Conservation (phyloP, 2,888 invertebrate genomes). For the Drosophila mimetica region DNA sequence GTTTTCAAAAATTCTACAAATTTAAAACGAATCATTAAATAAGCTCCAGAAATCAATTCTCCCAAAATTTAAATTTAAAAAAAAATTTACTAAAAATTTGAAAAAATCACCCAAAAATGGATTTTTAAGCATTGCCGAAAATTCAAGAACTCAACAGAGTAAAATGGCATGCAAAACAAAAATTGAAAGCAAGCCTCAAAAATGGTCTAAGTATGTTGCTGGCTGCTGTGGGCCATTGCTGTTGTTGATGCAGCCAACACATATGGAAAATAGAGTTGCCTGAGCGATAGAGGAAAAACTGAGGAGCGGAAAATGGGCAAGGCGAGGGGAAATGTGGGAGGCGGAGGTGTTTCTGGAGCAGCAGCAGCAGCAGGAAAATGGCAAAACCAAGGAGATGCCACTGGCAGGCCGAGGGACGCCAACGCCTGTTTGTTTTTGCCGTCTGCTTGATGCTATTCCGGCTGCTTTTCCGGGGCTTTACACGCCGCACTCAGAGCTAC, state of each 20-base stretch:
- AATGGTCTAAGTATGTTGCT: constrained; percentile 29
- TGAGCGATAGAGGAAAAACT: constrained; percentile 13
- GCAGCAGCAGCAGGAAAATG: constrained; percentile 16
- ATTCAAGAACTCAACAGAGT: constrained; percentile 4
- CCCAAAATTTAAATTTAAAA: no score
- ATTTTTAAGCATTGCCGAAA: not conserved
- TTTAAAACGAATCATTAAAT: no score
- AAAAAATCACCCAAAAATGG: not conserved
- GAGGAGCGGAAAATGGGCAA: constrained; percentile 12
- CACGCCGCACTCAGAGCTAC: constrained; percentile 34
- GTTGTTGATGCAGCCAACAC: constrained; percentile 30
- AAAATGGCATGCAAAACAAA: constrained; percentile 45
- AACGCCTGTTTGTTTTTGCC: constrained; percentile 61
- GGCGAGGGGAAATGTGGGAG: not conserved
- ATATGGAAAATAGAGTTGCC: constrained; percentile 40
- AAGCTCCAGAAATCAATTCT: no score
- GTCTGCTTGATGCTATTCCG: constrained; percentile 69
- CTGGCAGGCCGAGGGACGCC: constrained; percentile 38
- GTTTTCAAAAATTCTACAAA: no score
- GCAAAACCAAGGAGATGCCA: constrained; percentile 44
- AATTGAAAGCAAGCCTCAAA: constrained; percentile 29
- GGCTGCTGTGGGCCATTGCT: constrained; percentile 10
- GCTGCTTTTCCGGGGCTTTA: constrained; percentile 65
- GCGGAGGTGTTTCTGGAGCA: constrained; percentile 20
- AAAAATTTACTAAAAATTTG: no score